Percentiles rank a stretch among this genome's conserved stretches.
Conservation (phyloP, 1,140 invertebrate genomes). For the Samia ricini region DNA sequence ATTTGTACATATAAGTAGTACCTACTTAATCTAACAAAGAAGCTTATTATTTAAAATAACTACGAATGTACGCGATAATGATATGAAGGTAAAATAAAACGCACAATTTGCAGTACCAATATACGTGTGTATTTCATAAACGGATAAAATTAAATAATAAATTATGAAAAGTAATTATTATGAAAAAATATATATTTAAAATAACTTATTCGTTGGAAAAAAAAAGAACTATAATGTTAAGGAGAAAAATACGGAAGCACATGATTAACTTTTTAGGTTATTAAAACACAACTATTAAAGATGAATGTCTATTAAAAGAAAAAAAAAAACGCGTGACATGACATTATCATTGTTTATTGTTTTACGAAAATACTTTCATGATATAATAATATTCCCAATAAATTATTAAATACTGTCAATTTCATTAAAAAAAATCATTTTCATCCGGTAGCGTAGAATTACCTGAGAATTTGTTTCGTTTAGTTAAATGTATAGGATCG, state of each 20-base stretch:
- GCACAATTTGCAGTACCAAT: neutral
- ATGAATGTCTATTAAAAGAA: too few relatives aligned
- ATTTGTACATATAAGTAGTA: conserved; percentile 59
- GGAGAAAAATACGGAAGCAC: too few relatives aligned
- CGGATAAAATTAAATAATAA: too few relatives aligned
- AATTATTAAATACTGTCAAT: conserved; percentile 7
- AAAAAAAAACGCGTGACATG: too few relatives aligned
- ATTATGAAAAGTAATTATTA: too few relatives aligned
- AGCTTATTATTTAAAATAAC: conserved; percentile 56
- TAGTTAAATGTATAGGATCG: neutral
- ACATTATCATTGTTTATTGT: neutral
- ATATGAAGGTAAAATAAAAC: conserved; percentile 2
- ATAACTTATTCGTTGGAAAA: too few relatives aligned
- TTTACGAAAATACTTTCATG: neutral
- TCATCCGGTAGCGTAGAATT: too few relatives aligned
- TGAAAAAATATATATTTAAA: too few relatives aligned
- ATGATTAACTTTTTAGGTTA: too few relatives aligned
- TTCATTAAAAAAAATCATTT: conserved; percentile 8
- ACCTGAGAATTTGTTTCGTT: neutral
- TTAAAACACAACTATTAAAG: too few relatives aligned
- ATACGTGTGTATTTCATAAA: too few relatives aligned
- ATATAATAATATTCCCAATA: conserved; percentile 9
- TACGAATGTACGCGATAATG: conserved; percentile 22
- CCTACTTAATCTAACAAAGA: conserved; percentile 46
- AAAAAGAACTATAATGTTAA: too few relatives aligned